Base-by-base conservation (phyloP, 1,140 invertebrate genomes). In the Drosophila serrata region DNA sequence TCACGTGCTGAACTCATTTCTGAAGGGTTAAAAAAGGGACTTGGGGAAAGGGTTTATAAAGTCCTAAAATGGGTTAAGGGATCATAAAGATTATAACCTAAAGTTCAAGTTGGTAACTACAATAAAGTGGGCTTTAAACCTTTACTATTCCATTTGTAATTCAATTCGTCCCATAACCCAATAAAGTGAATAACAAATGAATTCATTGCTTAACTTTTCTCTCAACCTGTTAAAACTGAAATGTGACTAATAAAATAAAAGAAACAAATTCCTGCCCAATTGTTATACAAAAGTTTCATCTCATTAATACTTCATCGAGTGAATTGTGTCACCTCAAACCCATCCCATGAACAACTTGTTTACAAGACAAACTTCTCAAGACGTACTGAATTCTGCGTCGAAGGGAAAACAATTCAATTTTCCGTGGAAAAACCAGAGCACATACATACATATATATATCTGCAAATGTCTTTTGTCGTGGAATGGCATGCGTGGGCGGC, bases 371-470 rank as follows among this genome's bases (percentile, higher is more conserved):
- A 70, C 49, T 70, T 70, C 40, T 24, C 46, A 43, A 68, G 68
- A 67, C 64, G 67, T 61, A 70, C 58, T 69, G 79, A 79, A 68
- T 82, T 75, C 68, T 79, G 65, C 75, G 75, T 62, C 61, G 48
- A 77, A 75, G 74, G 74, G 53, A 87, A 84, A 87, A 87, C 85
- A 87, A 87, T 87, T 87, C 84, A 87, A 87, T 87, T 87, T 88
- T 60, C 65, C 76, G 80, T 84, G 85, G 55, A 68, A 67, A 69
- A 70, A 63, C 46, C 69, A 58, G 46, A 58, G 51, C 60, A 82
- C 61, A 75, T 45, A 45, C 60, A 75, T n/a, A n/a, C n/a, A n/a
- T n/a, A n/a, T n/a, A n/a, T n/a, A n/a, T 82, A 86, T 82, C 79
- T 87, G 75, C 42, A 74, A 73, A 84, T 80, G 73, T 68, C 45